Evolutionary conservation across 2,797 vertebrate species (phyloP), one percentile per base, ranked within the genome.

Genomic region (Pangasius djambal): DNA sequence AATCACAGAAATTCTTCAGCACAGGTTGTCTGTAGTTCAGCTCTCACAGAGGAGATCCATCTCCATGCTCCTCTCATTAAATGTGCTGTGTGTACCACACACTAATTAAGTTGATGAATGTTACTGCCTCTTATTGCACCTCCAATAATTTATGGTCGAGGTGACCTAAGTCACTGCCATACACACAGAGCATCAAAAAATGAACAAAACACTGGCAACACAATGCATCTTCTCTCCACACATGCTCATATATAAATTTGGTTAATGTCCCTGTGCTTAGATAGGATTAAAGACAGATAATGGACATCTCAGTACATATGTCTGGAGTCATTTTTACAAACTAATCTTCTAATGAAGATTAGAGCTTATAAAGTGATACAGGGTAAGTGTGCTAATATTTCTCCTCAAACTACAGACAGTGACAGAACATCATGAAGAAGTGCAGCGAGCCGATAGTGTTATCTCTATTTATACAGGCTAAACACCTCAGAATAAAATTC

Each of bases 61-160:
- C 94, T 94, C 86, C 75, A 84, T 78, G 70, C 86, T 85, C 81
- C 79, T 72, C 52, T 94, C 90, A 69, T 92, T 94, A 95, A 95
- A 93, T 92, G 89, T 88, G 93, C 94, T 94, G 95, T 91, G 92
- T 93, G 92, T 92, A 92, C 91, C 88, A 75, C 93, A 94, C 89
- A 94, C 94, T 96, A 96, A 97, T 97, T 96, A 97, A 94, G 93
- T 88, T 96, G 96, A 97, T 95, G 91, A 96, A 97, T 96, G 93
- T 78, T 87, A 74, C 90, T 92, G 94, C 93, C 92, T 92, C 83
- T 34, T 82, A 90, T 94, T 91, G 88, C 28, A 57, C 94, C 93
- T 92, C 88, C 61, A 88, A 90, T 90, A 91, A 95, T 96, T 95
- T 96, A 96, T 92, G 86, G 92, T 92, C 88, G 87, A 44, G 10